Evolutionary conservation across 64 coral and sea anemone species (phyloP), one percentile per base, ranked within the genome.

Genomic region (Orbicella faveolata): DNA sequence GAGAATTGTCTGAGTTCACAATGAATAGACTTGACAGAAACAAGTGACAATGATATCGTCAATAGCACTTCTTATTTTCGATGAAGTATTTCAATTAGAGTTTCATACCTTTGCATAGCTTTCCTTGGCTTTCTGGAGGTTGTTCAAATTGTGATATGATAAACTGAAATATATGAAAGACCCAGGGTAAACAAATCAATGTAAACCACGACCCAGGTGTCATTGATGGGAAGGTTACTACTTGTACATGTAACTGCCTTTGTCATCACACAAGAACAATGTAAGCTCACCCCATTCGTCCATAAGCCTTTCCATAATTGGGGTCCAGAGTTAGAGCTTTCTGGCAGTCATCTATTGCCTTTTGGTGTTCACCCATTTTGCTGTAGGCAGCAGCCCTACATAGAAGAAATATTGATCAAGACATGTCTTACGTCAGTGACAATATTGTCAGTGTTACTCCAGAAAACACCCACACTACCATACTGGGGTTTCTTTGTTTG

Each of bases 221-320:
- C 44, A 48, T 6, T 48, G 44, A 48, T 48, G 44, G 44, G 4
- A 59, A 59, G 15, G 55, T 30, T 30, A 30, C 30, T 30, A 30
- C 30, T 30, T 30, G 30, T 15, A 59, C 55, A 13, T 70, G 21
- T 33, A 23, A 6, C 6, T 11, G 1, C 25, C 4, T 10, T 26
- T 23, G 2, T 2, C 10, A 20, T 5, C 18, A 68, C 7, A 26
- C 9, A 70, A 26, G 2, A 26, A 70, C 9, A 70, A 7, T 2
- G 16, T 41, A 75, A 67, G 33, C 89, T 89, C 75, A 98, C 96
- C 96, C 96, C 96, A 98, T 95, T 75, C 96, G 74, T 16, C 96
- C 96, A 88, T 93, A 95, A 36, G 93, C 96, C 75, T 98, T 98
- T 57, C 93, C 90, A 88, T 98, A 98, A n/a, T 93, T 93, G 59